Evolutionary conservation across 2,888 invertebrate genomes (phyloP), one percentile per base, ranked within the genome.

Genomic region (Allophyes oxyacanthae): DNA sequence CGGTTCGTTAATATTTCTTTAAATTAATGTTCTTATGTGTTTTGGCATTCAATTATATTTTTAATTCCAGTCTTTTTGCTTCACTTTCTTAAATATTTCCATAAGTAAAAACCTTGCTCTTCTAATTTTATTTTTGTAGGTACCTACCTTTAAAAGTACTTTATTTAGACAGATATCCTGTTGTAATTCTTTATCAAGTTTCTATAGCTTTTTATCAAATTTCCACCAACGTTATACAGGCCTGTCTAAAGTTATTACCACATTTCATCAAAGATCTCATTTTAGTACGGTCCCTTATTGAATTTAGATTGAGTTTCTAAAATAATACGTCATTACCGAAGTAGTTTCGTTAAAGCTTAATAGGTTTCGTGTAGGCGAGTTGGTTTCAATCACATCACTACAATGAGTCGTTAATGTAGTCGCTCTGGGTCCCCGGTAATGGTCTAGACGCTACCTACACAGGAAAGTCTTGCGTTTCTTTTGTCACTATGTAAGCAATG

Each of bases 381-480:
- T 70, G 76, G 82, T 82, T 86, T 87, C 86, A 87, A 87, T 87
- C 81, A 78, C 66, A 75, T 59, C 72, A 66, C 70, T 74, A 87
- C 88, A 87, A 88, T 87, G 88, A 86, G 79, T 88, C 86, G 85
- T 88, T 88, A 86, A 60, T 77, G 69, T 67, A 82, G 81, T 81
- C 81, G 75, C 72, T n/a, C n/a, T 71, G 66, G 74, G 76, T 78
- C 81, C 77, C 54, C 67, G 58, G 75, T 74, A 78, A 79, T 76
- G 63, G 73, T 79, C 77, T 77, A 77, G 75, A 78, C 61, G 77
- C 85, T 81, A 77, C 84, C 83, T 82, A 85, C 82, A 77, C 79
- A 78, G 45, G 69, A 79, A 76, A 77, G 70, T 79, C 56, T 82
- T 77, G 78, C 68, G 54, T 70, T 73, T 65, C 66, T 56, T 57